Base-by-base conservation (phyloP, 2,797 vertebrate species). In the Synanceia verrucosa region DNA sequence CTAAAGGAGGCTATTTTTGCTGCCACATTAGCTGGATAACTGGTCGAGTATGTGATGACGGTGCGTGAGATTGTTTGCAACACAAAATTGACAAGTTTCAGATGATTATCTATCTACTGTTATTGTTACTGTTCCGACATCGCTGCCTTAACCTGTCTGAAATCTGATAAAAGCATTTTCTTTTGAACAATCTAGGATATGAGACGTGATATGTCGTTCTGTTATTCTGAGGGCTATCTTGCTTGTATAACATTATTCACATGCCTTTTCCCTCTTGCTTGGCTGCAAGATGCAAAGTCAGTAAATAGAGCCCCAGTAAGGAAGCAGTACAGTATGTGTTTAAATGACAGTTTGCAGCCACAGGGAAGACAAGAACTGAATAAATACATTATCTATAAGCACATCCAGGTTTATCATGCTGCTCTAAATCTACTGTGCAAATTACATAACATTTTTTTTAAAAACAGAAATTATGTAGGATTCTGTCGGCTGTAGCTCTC, bases 361-460 rank as follows among this genome's bases (percentile, higher is more conserved):
- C 14, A 14, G 53, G 44, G 29, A 50, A 57, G 64, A 65, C 65
- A 41, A 62, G 43, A 29, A n/a, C 19, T 9, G 44, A 65, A 65
- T 33, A 56, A 29, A 31, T 6, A 14, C 14, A 31, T 68, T 12
- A 31, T 19, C 47, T 31, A 21, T 44, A 13, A 23, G 19, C 46
- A 52, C 34, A 53, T 64, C 29, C 16, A 58, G 23, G 10, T 70
- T 78, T 66, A 43, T 79, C 33, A 6, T 46, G 48, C 44, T 69
- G 51, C 76, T 70, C 33, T 61, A 18, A 73, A n/a, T 64, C 33
- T n/a, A n/a, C 24, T 66, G 56, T 75, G 59, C 44, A 70, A 71
- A 85, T 82, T 77, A 77, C 58, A 70, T 85, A 78, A 76, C 50
- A 81, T 71, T 33, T 31, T 55, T 60, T 43, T 67, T 34, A 67